Conservation (phyloP, 2,888 invertebrate species). For the Camptogramma bilineatum region DNA sequence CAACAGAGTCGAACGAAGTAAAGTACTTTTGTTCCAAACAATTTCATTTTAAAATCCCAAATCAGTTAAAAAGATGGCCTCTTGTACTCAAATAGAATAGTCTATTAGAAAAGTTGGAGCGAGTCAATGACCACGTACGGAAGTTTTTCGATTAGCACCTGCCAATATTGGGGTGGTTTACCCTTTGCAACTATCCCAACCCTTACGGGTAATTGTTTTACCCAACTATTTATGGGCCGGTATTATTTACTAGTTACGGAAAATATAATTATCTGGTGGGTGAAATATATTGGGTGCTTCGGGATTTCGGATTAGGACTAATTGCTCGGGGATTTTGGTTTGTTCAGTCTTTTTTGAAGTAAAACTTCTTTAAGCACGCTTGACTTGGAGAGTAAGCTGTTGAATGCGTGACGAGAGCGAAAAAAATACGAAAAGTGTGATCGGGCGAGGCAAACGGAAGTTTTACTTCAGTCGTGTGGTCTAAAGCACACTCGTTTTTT, state of each 20-base stretch:
- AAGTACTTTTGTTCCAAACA: background rate
- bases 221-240: conserved; percentile 35
- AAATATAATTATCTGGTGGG: conserved; percentile 6
- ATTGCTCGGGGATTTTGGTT: background rate
- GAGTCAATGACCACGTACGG: conserved; percentile 60
- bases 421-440: no score
- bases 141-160: conserved; percentile 69
- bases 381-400: no score
- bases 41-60: background rate
- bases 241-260: conserved; percentile 21
- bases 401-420: no score
- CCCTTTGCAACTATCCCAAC: conserved; percentile 46
- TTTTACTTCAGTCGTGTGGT: no score
- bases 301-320: background rate
- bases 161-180: conserved; percentile 55
- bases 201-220: conserved; percentile 54
- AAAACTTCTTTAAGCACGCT: no score
- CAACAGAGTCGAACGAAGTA: no score
- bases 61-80: conserved; percentile 3
- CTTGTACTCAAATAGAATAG: conserved; percentile 36
- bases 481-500: no score
- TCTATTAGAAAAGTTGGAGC: conserved; percentile 60
- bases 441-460: no score
- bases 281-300: background rate
- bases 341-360: background rate